Evolutionary conservation across 1,140 invertebrate genomes (phyloP).

Genomic region (Acyrthosiphon pisum): DNA sequence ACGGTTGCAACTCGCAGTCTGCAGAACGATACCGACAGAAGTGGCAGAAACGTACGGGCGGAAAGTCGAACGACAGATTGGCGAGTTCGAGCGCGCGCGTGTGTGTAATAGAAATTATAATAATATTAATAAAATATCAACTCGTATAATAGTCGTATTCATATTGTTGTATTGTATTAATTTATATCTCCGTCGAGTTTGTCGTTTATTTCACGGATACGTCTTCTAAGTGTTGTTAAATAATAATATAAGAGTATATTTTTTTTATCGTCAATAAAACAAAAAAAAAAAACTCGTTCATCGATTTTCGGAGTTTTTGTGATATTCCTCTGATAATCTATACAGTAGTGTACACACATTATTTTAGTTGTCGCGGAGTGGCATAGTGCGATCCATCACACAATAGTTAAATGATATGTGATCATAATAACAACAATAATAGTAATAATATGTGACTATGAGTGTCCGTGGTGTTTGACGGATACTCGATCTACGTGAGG

Average conservation of each 20-base stretch:
- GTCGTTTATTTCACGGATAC: not conserved
- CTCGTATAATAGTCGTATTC: not conserved
- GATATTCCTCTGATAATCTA: not conserved
- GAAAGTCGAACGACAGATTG: conserved; percentile 35
- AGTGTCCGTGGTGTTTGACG: not conserved
- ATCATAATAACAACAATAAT: not conserved
- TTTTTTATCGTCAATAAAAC: not conserved
- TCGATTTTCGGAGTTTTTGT: not conserved
- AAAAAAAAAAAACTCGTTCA: not conserved
- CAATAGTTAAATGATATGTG: not conserved
- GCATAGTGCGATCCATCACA: not conserved
- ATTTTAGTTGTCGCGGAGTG: not conserved
- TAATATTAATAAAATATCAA: not conserved
- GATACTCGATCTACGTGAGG: conserved; percentile 13
- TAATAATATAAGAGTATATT: not conserved
- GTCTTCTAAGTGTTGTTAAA: not conserved
- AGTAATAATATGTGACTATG: conserved; percentile 12
- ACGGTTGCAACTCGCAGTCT: not conserved
- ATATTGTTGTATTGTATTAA: not conserved
- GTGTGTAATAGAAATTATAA: not conserved
- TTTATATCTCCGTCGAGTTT: not conserved
- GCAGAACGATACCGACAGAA: not conserved
- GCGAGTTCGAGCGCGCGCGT: not conserved
- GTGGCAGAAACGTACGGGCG: conserved; percentile 14
- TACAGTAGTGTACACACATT: not conserved